Base-by-base conservation (phyloP, 2,888 invertebrate species). In the Patella ulyssiponensis region DNA sequence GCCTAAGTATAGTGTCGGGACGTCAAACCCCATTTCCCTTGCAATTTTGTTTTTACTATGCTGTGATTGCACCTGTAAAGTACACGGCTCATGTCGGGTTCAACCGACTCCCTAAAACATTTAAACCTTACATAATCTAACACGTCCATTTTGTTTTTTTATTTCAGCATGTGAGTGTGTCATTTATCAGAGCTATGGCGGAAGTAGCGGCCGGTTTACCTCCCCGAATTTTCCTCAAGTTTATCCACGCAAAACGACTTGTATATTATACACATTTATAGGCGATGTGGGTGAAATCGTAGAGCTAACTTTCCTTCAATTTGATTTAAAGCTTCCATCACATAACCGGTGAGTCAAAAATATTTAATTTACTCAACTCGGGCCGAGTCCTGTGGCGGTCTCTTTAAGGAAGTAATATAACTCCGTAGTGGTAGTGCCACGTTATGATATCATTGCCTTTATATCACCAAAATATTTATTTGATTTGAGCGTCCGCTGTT, bases 221-320 rank as follows among this genome's bases (percentile, higher is more conserved):
- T 96, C 96, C 86, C 96, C 96, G 23, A 95, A 96, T 92, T 96
- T 95, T 92, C 96, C 96, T 4, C 94, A 94, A 81, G 94, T 94
- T 78, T 96, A 96, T 92, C 94, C 95, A 11, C 91, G 94, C 78
- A 94, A 94, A 88, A 93, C 95, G 90, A 94, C 95, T 93, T 97
- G 97, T 91, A 94, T 96, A 74, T 94, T 96, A 76, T 96, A 96
- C 93, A 95, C 96, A 56, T 97, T 97, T 93, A 93, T 94, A 86
- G 96, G 95, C 1, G 94, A 94, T 80, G 93, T 94, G 23, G 95
- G 95, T 90, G 95, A 96, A 92, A 95, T 96, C 88, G 95, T 96
- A 82, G 95, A 96, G 92, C 93, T 97, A 80, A 94, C 94, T 79
- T 96, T 96, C 92, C 94, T 95, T 74, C 95, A 95, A 90, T 96